A percentile compares a stretch with the other conserved stretches of the same genome.
These are phyloP conservation scores for Heliconius ethilla DNA, from an alignment of 2,888 invertebrate species.

Conservation along the genomic window DNA sequence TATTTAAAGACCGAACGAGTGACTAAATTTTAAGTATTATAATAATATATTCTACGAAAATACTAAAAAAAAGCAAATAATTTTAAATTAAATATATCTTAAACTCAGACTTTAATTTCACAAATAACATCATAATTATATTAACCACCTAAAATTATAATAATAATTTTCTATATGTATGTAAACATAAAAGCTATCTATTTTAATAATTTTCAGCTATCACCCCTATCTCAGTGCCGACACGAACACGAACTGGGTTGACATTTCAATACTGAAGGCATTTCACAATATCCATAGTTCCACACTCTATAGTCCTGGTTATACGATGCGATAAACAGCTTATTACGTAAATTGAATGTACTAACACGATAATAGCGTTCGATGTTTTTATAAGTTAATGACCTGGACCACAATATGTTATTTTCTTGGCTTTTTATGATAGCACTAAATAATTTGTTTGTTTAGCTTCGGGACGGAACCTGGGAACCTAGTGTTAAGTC, in stretches of 20 bases:
- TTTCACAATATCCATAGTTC: slow-evolving; percentile 75
- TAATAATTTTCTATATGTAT: background rate
- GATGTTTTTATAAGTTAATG: slow-evolving; percentile 15
- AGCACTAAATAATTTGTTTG: no score
- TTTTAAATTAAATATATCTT: background rate
- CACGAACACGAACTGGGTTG: slow-evolving; percentile 66
- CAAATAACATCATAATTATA: background rate
- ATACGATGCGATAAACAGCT: slow-evolving; percentile 69
- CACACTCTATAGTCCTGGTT: slow-evolving; percentile 66
- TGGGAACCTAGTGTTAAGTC: no score
- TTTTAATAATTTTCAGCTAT: slow-evolving; percentile 23
- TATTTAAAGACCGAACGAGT: background rate
- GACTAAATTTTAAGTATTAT: background rate
- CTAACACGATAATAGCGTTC: slow-evolving; percentile 52
- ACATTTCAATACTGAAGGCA: slow-evolving; percentile 77
- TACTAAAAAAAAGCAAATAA: background rate
- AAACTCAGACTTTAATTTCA: background rate
- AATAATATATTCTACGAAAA: background rate
- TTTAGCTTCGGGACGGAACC: no score
- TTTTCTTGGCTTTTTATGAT: background rate
- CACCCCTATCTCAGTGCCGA: slow-evolving; percentile 34
- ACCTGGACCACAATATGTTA: background rate
- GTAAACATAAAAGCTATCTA: slow-evolving; percentile 13
- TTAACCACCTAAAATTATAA: background rate
- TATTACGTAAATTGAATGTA: slow-evolving; percentile 60